A percentile compares a stretch with the other conserved stretches of the same genome.
Conservation (phyloP, 2,113 vertebrate genomes). For the Cepphus grylle region DNA sequence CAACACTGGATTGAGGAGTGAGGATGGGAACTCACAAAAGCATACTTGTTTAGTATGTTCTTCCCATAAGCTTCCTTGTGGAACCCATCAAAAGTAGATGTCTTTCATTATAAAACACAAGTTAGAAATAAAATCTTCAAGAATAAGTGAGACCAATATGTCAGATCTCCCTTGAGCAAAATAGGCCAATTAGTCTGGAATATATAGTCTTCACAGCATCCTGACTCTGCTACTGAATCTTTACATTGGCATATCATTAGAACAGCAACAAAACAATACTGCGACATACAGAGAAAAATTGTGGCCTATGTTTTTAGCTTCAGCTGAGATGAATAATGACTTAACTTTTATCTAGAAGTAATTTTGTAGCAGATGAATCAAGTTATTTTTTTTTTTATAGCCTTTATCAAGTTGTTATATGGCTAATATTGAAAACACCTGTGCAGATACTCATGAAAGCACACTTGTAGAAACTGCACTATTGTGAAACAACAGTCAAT, state of each 20-base stretch:
- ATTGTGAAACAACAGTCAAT: neutral
- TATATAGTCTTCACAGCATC: neutral
- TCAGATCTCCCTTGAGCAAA: neutral
- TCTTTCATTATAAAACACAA: neutral
- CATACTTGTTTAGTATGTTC: neutral
- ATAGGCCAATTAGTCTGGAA: neutral
- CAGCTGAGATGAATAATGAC: neutral
- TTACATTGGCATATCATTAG: neutral
- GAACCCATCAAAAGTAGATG: neutral
- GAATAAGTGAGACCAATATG: neutral
- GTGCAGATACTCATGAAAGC: neutral
- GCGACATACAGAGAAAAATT: neutral
- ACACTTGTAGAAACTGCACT: neutral
- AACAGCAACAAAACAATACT: neutral
- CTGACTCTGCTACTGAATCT: neutral
- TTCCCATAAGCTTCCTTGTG: neutral
- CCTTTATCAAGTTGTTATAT: neutral
- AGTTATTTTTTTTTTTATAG: neutral
- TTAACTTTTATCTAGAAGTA: neutral
- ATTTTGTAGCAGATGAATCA: neutral
- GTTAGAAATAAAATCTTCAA: neutral
- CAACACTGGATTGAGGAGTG: neutral
- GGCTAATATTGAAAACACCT: neutral
- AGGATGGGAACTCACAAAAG: neutral
- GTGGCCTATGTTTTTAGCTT: neutral